Conservation (phyloP, 2,113 vertebrate genomes). For the Mormyrus iriodes region DNA sequence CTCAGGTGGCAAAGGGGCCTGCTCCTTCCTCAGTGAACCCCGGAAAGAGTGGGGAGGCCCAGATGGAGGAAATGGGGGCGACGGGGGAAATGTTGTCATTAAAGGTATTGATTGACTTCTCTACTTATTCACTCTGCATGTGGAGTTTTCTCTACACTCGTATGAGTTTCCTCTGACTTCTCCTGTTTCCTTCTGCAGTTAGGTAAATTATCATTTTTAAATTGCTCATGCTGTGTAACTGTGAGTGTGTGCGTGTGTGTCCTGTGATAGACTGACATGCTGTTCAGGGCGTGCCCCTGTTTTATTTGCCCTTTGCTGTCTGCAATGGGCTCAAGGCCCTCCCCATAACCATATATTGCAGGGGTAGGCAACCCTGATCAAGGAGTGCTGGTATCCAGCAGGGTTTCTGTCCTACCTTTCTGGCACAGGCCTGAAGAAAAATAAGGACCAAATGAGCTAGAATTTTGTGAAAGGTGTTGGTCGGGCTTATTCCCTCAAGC, state of each 20-base stretch:
- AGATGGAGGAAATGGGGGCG: conserved; percentile 85
- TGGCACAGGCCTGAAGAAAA: background rate
- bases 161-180: background rate
- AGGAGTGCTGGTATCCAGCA: background rate
- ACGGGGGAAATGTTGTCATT: conserved; percentile 78
- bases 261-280: background rate
- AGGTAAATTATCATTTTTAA: background rate
- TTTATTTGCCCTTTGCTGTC: background rate
- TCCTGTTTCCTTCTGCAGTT: background rate
- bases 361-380: background rate
- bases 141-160: background rate
- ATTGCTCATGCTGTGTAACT: background rate
- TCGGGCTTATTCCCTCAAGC: background rate
- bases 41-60: conserved; percentile 91
- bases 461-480: background rate
- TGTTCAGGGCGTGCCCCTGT: background rate
- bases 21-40: conserved; percentile 85
- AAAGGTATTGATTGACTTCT: conserved; percentile 61
- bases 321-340: background rate
- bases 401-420: background rate
- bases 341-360: background rate
- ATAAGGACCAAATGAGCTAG: background rate
- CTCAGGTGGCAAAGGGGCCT: conserved; percentile 68
- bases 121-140: background rate
- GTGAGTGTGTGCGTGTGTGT: background rate